phyloP scores from a whole-genome alignment of 2,797 vertebrate species.

The Ctenosaura bakeri region DNA sequence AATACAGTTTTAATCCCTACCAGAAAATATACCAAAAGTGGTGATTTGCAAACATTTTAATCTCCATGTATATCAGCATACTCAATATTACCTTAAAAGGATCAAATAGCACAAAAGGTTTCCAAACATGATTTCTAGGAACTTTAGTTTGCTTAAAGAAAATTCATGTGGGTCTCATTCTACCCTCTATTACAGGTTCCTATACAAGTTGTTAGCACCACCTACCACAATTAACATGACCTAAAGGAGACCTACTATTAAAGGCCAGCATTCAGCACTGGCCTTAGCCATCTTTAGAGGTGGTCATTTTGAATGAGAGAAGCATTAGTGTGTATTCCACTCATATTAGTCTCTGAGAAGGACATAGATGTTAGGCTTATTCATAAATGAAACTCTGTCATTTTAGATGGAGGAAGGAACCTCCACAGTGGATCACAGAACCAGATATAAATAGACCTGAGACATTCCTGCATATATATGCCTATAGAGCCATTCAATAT shows the following conservation, averaged over 20 bases:
- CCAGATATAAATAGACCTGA: neutral
- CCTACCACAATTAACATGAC: neutral
- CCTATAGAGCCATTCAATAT: neutral
- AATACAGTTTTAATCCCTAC: too few relatives aligned
- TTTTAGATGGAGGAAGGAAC: neutral
- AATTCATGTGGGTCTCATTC: neutral
- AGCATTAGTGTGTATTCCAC: neutral
- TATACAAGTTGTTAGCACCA: neutral
- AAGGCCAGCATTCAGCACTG: neutral
- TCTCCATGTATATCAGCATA: too few relatives aligned
- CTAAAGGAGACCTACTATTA: neutral
- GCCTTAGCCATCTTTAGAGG: too few relatives aligned
- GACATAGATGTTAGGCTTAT: neutral
- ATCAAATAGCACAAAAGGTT: neutral
- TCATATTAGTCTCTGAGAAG: neutral
- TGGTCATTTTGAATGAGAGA: neutral
- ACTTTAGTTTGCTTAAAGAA: neutral
- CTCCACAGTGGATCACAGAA: neutral
- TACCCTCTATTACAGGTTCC: neutral
- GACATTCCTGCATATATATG: neutral
- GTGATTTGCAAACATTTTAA: too few relatives aligned
- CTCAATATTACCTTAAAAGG: neutral
- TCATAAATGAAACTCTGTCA: too few relatives aligned
- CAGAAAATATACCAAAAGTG: too few relatives aligned
- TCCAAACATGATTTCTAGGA: neutral